Evolutionary conservation across 2,113 vertebrate species (phyloP), one percentile per base, ranked within the genome.

Genomic region (Platysternon megacephalum): DNA sequence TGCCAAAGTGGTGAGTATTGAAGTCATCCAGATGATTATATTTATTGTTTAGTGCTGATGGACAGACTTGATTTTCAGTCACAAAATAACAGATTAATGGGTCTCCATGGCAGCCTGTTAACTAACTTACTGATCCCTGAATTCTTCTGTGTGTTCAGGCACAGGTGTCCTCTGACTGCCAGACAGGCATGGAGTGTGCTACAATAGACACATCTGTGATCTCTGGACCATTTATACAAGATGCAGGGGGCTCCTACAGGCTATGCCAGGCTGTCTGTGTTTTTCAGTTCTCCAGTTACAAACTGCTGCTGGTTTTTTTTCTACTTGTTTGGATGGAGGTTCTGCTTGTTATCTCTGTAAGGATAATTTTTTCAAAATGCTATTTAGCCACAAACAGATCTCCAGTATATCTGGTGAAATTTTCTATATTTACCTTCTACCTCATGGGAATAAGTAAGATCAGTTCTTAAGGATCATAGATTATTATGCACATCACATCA

Each of bases 1-100:
- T n/a, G 93, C 98, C 74, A 99, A 99, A 98, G 99, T 98, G 91
- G 99, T 99, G 98, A 99, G 99, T 99, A 98, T 89, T n/a, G 51
- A 35, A 81, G 92, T 48, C 28, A 21, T 83, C 22, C 26, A 51
- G 68, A 80, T 92, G 79, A 55, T 79, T 24, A 53, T 44, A 35
- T 74, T 91, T 84, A 65, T 46, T 90, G 39, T 55, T 49, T 14
- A 17, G 35, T 96, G 82, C 26, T 79, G 53, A 74, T 82, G 13
- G 55, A 85, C 28, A 74, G 51, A n/a, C 5, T 78, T 83, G 10
- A 28, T 0, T 7, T 8, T 58, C 32, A 32, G 21, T 2, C 84
- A n/a, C 79, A 86, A 79, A 90, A 32, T 29, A 61, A n/a, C 28
- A 74, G 51, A 12, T 51, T 48, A 2, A 0, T 58, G 53, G 78